Evolutionary conservation across 2,113 vertebrate species (phyloP), one percentile per base, ranked within the genome.

Genomic region (Ictalurus punctatus): DNA sequence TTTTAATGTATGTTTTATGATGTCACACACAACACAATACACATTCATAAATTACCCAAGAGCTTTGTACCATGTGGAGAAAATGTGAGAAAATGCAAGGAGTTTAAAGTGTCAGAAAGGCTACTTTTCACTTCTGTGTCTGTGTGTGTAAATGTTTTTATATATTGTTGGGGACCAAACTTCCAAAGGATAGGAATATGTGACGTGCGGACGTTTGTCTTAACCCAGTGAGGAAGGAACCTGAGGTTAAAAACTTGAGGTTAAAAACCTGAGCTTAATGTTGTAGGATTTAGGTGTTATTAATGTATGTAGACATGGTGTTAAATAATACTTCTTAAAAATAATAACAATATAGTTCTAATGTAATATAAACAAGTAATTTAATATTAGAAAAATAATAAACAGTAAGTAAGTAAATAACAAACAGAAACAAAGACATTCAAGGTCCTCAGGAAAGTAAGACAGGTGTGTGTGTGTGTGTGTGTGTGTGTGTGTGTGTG

Each of bases 401-500:
- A 44, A 27, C 17, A 76, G 21, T 23, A 73, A 19, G 7, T 73
- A 73, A 40, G n/a, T 69, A 34, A 30, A 69, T 30, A 69, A 69
- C 67, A 69, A 65, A 30, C 14, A 69, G 27, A 30, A 79, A 78
- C 19, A 48, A 78, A 52, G 23, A 56, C 30, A 7, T n/a, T 54
- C n/a, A 30, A 58, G 6, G 16, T 30, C 6, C 21, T 30, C n/a
- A 34, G 27, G 4, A n/a, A 56, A 81, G 19, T 19, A 56, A 58
- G 54, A 54, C 76, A 79, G 78, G 12, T 14, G 56, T 58, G 56
- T 58, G 16, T 58, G 16, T 85, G 63, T 85, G 84, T 86, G 85
- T 74, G 89, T 91, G 91, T 92, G 92, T 85, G 87, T 90, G 90
- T 88, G 90, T 78, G 85, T 84, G 80, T 82, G 40, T 67, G 30